phyloP scores from a whole-genome alignment of 2,888 invertebrate genomes.

The Pasiphila rectangulata region DNA sequence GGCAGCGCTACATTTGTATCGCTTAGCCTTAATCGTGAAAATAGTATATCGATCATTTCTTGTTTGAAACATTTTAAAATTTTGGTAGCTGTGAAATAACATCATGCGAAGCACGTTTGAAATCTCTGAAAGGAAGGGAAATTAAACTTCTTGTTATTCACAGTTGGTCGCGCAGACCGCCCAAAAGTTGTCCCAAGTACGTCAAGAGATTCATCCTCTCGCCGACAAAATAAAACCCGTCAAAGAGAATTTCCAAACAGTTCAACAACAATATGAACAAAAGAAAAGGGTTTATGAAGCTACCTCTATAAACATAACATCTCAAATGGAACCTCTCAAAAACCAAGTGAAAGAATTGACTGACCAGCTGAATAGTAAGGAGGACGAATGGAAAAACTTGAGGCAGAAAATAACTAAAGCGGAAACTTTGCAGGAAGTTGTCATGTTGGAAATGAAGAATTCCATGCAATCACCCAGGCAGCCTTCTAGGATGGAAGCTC shows the following conservation, averaged over 20 bases:
- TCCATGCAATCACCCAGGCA: slow-evolving; percentile 74
- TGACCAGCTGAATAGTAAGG: slow-evolving; percentile 73
- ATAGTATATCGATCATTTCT: neutral
- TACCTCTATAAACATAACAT: slow-evolving; percentile 78
- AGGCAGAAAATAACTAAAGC: slow-evolving; percentile 78
- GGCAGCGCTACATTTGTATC: neutral
- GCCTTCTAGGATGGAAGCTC: slow-evolving; percentile 81
- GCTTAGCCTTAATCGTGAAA: neutral
- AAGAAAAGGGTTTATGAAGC: slow-evolving; percentile 85
- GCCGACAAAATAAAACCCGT: slow-evolving; percentile 82
- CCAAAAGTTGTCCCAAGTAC: slow-evolving; percentile 72
- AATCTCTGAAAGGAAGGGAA: slow-evolving; percentile 10
- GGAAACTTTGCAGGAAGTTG: slow-evolving; percentile 77
- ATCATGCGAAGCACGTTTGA: slow-evolving; percentile 11
- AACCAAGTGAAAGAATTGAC: slow-evolving; percentile 76
- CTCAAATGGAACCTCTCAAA: slow-evolving; percentile 80
- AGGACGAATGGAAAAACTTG: slow-evolving; percentile 78
- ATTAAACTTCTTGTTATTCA: slow-evolving; percentile 34
- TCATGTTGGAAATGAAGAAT: slow-evolving; percentile 75
- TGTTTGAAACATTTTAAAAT: neutral
- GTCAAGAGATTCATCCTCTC: slow-evolving; percentile 72
- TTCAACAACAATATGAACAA: slow-evolving; percentile 84
- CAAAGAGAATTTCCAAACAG: slow-evolving; percentile 83
- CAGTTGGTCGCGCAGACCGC: slow-evolving; percentile 84
- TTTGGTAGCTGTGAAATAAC: slow-evolving; percentile 2